A percentile compares a stretch with the other conserved stretches of the same genome.
Evolutionary conservation across 2,113 vertebrate genomes (phyloP).

Genomic region (Poecile atricapillus): DNA sequence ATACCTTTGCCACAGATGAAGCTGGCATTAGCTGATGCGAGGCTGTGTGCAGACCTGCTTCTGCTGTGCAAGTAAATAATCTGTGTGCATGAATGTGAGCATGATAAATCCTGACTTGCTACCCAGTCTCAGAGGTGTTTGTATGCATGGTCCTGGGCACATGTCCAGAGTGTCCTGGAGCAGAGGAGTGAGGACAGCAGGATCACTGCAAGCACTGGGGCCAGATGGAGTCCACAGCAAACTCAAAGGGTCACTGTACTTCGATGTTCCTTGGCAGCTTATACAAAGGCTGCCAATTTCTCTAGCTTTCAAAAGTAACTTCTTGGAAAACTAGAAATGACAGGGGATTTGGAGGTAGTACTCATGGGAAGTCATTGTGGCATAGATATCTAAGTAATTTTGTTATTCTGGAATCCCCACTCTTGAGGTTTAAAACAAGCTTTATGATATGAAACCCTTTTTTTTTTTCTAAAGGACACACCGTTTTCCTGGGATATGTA

Average conservation of each 20-base stretch:
- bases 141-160: fast-evolving
- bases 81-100: fast-evolving
- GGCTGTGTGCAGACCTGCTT: neutral
- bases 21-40: neutral
- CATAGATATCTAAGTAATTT: neutral
- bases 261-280: neutral
- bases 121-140: neutral
- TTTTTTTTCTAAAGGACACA: neutral
- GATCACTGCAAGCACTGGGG: fast-evolving
- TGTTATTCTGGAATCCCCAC: neutral
- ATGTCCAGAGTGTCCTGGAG: fast-evolving
- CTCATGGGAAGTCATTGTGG: neutral
- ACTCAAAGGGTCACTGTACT: neutral
- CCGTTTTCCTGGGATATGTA: neutral
- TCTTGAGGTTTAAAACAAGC: neutral
- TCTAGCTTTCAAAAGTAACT: neutral
- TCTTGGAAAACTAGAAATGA: neutral
- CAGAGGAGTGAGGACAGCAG: neutral
- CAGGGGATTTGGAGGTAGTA: neutral
- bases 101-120: neutral
- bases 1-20: neutral
- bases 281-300: neutral
- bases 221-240: neutral
- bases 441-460: neutral
- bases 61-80: neutral